These are phyloP conservation scores for Lutraria rhynchaena DNA, from an alignment of 1,140 invertebrate genomes.

Conservation along the genomic window DNA sequence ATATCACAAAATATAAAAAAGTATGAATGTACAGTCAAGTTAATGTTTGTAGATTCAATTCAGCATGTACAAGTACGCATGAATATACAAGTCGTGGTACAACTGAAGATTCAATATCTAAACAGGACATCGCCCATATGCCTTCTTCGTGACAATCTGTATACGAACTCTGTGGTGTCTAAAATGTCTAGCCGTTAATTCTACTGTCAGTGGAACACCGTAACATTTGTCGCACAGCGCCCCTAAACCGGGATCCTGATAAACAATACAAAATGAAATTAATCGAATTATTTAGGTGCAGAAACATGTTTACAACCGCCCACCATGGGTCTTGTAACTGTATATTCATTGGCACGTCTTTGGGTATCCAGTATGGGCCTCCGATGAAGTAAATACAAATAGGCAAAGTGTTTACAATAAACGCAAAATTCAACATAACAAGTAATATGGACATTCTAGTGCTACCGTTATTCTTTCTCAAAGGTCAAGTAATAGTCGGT, in stretches of 20 bases:
- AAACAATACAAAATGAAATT: slow-evolving; percentile 76
- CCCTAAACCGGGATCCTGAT: slow-evolving; percentile 68
- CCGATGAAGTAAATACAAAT: slow-evolving; percentile 67
- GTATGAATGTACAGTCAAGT: too few species aligned
- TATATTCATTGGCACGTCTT: slow-evolving; percentile 1
- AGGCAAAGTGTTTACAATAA: slow-evolving; percentile 64
- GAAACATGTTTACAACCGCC: slow-evolving; percentile 61
- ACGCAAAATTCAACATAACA: slow-evolving; percentile 62
- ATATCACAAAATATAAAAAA: too few species aligned
- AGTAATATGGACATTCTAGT: slow-evolving; percentile 65
- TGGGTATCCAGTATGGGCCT: slow-evolving; percentile 52
- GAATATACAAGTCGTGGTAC: too few species aligned
- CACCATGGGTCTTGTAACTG: slow-evolving; percentile 51
- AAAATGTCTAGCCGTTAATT: too few species aligned
- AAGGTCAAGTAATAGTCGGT: not conserved
- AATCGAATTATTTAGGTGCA: slow-evolving; percentile 70
- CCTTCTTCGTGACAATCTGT: too few species aligned
- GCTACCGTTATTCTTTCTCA: slow-evolving; percentile 32
- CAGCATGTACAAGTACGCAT: too few species aligned
- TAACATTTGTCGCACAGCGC: slow-evolving; percentile 54
- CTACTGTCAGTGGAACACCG: not conserved
- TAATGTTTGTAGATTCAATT: too few species aligned
- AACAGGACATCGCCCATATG: too few species aligned
- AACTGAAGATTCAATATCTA: too few species aligned
- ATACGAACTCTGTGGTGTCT: too few species aligned